Percentiles rank a stretch among this genome's conserved stretches.
Conservation (phyloP, 2,888 invertebrate species). For the Lithophane semibrunnea region DNA sequence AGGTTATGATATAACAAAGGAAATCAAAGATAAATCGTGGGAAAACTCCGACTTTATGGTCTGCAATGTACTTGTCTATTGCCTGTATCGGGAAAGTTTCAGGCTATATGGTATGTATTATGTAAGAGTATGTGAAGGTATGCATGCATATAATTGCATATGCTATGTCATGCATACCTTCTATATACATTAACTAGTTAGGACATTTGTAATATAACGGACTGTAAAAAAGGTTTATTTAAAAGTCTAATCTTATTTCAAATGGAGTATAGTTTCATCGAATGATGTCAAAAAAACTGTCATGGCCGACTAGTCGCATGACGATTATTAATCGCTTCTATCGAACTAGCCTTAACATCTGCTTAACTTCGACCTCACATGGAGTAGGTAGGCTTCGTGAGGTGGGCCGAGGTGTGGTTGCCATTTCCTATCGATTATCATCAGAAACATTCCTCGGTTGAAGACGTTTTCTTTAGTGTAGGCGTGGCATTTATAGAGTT, state of each 20-base stretch:
- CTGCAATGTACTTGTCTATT: background rate
- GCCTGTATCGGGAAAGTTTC: background rate
- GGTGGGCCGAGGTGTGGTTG: conserved; percentile 34
- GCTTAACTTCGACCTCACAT: conserved; percentile 20
- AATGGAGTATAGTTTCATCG: too few relatives aligned
- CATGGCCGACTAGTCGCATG: background rate
- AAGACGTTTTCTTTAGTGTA: conserved; percentile 16
- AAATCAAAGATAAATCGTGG: conserved; percentile 27
- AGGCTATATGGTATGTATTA: too few relatives aligned
- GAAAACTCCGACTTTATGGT: background rate
- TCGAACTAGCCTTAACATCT: background rate
- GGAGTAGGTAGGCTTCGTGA: background rate
- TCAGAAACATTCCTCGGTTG: conserved; percentile 23
- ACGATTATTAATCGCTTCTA: conserved; percentile 16
- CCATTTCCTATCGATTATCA: conserved; percentile 35
- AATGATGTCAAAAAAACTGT: background rate
- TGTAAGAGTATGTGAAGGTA: too few relatives aligned
- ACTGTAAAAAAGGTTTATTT: too few relatives aligned
- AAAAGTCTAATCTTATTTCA: too few relatives aligned
- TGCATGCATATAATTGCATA: too few relatives aligned
- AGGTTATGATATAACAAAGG: conserved; percentile 15
- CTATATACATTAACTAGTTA: too few relatives aligned
- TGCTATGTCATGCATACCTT: too few relatives aligned
- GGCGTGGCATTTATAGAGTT: conserved; percentile 15
- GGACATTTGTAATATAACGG: background rate